Percentiles rank a stretch among this genome's conserved stretches.
Conservation (phyloP, 2,113 vertebrate species). For the Eudyptes chrysolophus region DNA sequence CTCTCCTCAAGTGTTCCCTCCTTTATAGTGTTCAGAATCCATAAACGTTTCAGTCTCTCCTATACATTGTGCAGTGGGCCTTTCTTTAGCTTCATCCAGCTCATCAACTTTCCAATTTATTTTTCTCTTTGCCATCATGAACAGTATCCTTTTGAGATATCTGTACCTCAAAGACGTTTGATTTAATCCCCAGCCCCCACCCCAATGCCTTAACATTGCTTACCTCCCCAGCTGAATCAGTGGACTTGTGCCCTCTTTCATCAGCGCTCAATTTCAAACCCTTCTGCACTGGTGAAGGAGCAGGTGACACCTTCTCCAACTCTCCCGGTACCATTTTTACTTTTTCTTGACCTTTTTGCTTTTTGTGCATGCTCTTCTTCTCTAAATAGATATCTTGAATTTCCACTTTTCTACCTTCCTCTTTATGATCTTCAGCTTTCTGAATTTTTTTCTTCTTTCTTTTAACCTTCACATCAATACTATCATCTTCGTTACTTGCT, state of each 20-base stretch:
- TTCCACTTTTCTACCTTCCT: constrained; percentile 72
- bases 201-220: neutral
- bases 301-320: constrained; percentile 67
- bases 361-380: constrained; percentile 75
- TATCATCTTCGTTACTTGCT: constrained; percentile 69
- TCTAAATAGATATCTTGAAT: constrained; percentile 74
- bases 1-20: neutral
- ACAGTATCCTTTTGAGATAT: neutral
- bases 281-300: constrained; percentile 39
- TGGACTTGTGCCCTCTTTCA: constrained; percentile 56
- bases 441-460: constrained; percentile 82
- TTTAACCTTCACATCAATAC: constrained; percentile 64
- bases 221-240: constrained; percentile 79
- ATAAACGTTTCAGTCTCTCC: neutral
- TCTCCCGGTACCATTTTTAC: constrained; percentile 28
- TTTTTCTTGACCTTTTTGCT: constrained; percentile 73
- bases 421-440: constrained; percentile 67
- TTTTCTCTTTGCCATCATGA: neutral
- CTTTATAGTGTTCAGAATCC: neutral
- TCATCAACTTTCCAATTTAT: neutral
- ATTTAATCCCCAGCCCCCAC: neutral
- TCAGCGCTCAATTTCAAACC: constrained; percentile 52
- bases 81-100: neutral
- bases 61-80: neutral
- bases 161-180: neutral